These are phyloP conservation scores for Daubentonia madagascariensis DNA, from an alignment of 2,113 vertebrate genomes.

Conservation along the genomic window DNA sequence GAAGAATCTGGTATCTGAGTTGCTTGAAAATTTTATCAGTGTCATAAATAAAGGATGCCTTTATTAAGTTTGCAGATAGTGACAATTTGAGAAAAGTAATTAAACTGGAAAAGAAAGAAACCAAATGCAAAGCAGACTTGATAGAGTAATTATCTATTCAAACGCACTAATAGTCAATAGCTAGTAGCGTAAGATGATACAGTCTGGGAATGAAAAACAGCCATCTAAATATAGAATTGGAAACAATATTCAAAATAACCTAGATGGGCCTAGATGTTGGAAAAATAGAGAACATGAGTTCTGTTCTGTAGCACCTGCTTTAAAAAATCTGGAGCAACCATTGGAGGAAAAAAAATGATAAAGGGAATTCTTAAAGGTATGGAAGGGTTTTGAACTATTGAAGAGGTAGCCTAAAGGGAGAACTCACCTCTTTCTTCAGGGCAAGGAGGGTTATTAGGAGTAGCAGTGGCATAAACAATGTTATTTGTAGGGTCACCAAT, in stretches of 20 bases:
- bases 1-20: background rate
- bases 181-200: background rate
- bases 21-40: background rate
- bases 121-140: background rate
- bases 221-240: background rate
- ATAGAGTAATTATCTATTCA: background rate
- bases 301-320: background rate
- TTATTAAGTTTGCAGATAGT: background rate
- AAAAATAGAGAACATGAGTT: background rate
- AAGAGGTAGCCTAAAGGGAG: background rate
- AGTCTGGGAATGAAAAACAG: constrained; percentile 10
- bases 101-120: constrained; percentile 1
- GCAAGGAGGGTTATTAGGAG: background rate
- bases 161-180: background rate
- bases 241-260: background rate
- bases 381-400: background rate
- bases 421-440: background rate
- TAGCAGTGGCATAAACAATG: no score
- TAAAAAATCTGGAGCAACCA: background rate
- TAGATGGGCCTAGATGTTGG: background rate
- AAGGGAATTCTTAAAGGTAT: background rate
- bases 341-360: background rate
- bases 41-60: background rate
- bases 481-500: background rate
- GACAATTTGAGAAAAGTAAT: background rate